Evolutionary conservation across 2,113 vertebrate genomes (phyloP).

Genomic region (Petaurus breviceps): DNA sequence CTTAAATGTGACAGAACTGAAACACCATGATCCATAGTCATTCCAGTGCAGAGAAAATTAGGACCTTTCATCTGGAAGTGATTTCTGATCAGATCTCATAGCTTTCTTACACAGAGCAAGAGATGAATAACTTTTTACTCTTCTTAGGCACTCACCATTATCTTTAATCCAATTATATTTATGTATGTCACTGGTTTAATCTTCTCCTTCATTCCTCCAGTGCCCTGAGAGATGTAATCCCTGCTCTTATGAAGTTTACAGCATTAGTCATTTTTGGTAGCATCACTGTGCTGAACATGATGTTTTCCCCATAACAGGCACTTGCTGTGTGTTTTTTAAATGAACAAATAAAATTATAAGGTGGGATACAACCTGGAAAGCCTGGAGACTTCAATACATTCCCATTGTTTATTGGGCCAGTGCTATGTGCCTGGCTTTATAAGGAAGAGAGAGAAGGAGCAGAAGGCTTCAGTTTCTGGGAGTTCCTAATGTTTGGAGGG

Average conservation of each 20-base stretch:
- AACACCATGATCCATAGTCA: not conserved
- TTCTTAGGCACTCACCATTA: not conserved
- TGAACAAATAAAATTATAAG: not conserved
- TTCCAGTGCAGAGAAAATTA: not conserved
- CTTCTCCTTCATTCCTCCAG: not conserved
- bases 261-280: not conserved
- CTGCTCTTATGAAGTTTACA: not conserved
- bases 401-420: not conserved
- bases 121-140: not conserved
- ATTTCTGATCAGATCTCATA: not conserved
- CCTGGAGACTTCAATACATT: not conserved
- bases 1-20: not conserved
- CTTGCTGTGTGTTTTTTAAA: not conserved
- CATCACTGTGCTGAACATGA: not conserved
- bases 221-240: not conserved
- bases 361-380: not conserved
- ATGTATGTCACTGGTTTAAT: not conserved
- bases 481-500: not conserved
- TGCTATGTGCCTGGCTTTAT: not conserved
- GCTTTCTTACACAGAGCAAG: not conserved
- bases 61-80: not conserved
- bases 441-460: not conserved
- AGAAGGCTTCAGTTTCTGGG: not conserved
- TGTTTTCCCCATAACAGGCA: not conserved
- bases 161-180: not conserved